phyloP scores from a whole-genome alignment of 2,113 vertebrate genomes.

The Archilochus colubris region DNA sequence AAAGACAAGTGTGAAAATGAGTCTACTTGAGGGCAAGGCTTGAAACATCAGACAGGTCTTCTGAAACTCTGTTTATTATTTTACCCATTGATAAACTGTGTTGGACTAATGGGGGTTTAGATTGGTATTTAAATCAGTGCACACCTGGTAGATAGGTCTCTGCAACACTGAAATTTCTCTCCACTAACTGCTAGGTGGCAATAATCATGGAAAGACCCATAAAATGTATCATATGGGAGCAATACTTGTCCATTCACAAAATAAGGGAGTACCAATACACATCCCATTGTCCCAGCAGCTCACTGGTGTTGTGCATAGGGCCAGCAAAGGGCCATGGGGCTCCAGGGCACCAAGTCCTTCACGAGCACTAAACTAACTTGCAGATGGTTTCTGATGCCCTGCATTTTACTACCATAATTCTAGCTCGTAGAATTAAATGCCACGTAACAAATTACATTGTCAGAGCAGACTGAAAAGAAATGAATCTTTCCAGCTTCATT shows the following conservation, averaged over 20 bases:
- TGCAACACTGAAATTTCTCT: background rate
- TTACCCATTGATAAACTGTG: background rate
- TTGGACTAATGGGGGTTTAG: background rate
- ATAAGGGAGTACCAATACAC: accelerated
- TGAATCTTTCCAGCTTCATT: conserved; percentile 30
- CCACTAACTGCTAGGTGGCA: background rate
- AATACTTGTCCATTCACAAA: background rate
- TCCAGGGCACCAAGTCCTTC: accelerated
- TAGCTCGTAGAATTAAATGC: background rate
- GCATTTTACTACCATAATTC: background rate
- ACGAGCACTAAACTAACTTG: accelerated
- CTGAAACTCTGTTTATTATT: background rate
- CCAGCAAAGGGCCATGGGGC: accelerated
- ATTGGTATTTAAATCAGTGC: background rate
- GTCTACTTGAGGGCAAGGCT: background rate
- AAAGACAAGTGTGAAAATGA: background rate
- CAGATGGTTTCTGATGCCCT: background rate
- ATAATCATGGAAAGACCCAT: background rate
- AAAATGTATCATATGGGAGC: background rate
- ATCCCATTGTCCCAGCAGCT: background rate
- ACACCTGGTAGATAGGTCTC: background rate
- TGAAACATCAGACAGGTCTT: accelerated
- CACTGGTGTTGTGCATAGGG: background rate
- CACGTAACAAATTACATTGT: conserved; percentile 11
- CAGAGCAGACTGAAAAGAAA: conserved; percentile 48